These are phyloP conservation scores for Muscicapa comitata DNA, from an alignment of 2,797 vertebrate species.

Conservation along the genomic window DNA sequence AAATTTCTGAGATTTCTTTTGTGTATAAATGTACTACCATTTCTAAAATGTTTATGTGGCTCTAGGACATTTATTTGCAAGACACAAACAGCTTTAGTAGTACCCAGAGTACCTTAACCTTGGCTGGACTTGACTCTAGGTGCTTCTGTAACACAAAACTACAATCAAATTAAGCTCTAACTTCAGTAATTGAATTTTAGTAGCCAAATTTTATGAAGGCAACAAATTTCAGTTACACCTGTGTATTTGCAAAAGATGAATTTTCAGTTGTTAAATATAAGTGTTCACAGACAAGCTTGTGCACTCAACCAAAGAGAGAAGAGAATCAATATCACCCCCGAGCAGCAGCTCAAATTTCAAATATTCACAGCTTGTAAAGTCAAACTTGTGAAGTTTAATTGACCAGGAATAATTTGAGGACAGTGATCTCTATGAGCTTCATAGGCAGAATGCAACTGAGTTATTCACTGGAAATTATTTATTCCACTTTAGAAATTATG, in stretches of 20 bases:
- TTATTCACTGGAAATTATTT: conserved; percentile 38
- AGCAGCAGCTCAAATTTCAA: conserved; percentile 47
- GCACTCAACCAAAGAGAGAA: conserved; percentile 16
- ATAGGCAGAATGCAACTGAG: background rate
- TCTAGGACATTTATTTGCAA: background rate
- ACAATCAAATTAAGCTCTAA: background rate
- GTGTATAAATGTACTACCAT: background rate
- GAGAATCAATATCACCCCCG: conserved; percentile 25
- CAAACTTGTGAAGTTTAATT: conserved; percentile 56
- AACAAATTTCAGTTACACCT: conserved; percentile 24
- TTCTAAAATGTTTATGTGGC: background rate
- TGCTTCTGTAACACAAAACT: background rate
- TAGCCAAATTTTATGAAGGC: background rate
- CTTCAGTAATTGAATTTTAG: conserved; percentile 42
- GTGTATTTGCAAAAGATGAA: conserved; percentile 12
- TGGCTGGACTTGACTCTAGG: background rate
- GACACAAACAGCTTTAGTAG: background rate
- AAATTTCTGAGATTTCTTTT: background rate
- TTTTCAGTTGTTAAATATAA: conserved; percentile 37
- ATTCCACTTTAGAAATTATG: conserved; percentile 32
- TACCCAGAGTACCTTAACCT: background rate
- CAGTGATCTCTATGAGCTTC: conserved; percentile 11
- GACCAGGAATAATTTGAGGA: conserved; percentile 46
- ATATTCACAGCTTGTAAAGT: conserved; percentile 55
- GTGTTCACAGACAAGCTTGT: conserved; percentile 4